Evolutionary conservation across 2,888 invertebrate species (phyloP), one percentile per base, ranked within the genome.

Genomic region (Xylocampa areola): DNA sequence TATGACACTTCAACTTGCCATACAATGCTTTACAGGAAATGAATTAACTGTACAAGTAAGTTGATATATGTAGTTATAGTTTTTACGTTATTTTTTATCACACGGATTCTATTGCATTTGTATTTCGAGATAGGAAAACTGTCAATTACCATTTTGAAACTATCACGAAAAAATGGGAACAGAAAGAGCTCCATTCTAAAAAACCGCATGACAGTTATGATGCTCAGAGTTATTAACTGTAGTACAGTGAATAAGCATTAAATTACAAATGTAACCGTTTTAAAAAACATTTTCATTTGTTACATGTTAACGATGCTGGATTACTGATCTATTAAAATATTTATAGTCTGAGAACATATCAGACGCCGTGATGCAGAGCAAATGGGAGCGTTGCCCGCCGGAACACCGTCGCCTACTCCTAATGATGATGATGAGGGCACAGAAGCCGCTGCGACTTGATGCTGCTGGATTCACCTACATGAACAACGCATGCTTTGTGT

Each of bases 391-490:
- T 1, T 84, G 91, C 84, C 75, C 90, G 8, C 67, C 84, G 0
- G 81, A 82, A 1, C 81, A 83, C 2, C 90, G 90, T 0, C 71
- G 79, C 0, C 68, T 82, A 27, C 78, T 94, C 14, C 49, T 87
- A 27, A 58, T 92, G 68, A 85, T 85, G 64, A 92, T 94, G 88
- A 82, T 89, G 80, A 76, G 94, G 10, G 89, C 94, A 0, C 94
- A 94, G 68, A 82, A 88, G 0, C 93, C 94, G 0, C 79, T 93
- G 0, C 81, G 86, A 0, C 85, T 94, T 4, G 87, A 90, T 0
- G 94, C 94, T 0, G 94, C 93, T 0, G 94, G 94, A 0, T 94
- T 94, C 68, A 82, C 92, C 2, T 78, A 89, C 45, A 90, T 94
- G 86, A 89, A 94, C 71, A 92, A 91, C 63, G 85, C 84, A 16